Conservation (phyloP, 2,797 vertebrate genomes). For the Allobates femoralis region DNA sequence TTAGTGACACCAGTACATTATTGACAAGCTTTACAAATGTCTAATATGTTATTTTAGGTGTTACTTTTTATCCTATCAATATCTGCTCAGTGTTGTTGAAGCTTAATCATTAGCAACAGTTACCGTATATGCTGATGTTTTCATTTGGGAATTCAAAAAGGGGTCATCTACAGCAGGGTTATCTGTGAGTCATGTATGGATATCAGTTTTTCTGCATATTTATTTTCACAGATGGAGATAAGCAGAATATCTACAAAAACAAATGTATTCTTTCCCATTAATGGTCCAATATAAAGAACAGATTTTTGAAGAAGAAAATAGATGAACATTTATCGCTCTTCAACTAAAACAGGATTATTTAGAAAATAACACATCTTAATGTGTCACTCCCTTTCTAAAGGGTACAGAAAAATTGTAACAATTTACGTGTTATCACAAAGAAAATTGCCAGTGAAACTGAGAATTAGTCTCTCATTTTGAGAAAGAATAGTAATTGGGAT, state of each 20-base stretch:
- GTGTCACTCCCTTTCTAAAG: background rate
- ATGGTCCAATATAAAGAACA: background rate
- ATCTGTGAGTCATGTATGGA: background rate
- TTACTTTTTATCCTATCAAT: background rate
- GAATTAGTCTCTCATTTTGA: slow-evolving; percentile 1
- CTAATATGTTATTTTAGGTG: slow-evolving; percentile 1
- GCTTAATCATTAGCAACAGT: slow-evolving; percentile 14
- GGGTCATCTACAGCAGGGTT: slow-evolving; percentile 15
- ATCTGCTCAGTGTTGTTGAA: background rate
- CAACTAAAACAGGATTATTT: background rate
- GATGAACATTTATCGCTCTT: background rate
- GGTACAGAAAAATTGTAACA: background rate
- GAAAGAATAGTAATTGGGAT: slow-evolving; percentile 12
- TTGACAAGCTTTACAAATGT: background rate
- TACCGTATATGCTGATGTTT: slow-evolving; percentile 11
- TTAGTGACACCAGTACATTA: background rate
- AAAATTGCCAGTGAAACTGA: slow-evolving; percentile 5
- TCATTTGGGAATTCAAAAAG: background rate
- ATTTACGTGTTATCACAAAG: slow-evolving; percentile 8
- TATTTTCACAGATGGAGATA: slow-evolving; percentile 4
- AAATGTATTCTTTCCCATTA: background rate
- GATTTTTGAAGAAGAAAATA: background rate
- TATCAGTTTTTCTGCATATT: background rate
- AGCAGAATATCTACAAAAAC: background rate
- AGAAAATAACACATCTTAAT: background rate